Conservation (phyloP, 2,888 invertebrate species). For the Teleiodes luculella region DNA sequence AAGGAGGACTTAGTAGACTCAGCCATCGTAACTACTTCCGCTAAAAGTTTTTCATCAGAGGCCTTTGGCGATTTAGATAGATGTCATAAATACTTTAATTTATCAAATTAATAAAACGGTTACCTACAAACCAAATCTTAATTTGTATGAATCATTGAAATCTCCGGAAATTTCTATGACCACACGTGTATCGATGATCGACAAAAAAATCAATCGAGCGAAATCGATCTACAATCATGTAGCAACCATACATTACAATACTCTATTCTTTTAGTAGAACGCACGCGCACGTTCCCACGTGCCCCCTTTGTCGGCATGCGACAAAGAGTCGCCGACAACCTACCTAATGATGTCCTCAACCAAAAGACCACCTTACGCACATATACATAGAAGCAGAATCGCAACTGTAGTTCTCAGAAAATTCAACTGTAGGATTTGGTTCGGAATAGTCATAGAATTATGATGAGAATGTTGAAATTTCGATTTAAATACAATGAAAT, state of each 20-base stretch:
- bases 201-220: constrained; percentile 29
- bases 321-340: constrained; percentile 71
- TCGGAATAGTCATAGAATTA: constrained; percentile 29
- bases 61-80: too few relatives aligned
- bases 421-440: constrained; percentile 35
- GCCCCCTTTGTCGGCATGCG: constrained; percentile 70
- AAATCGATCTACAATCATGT: constrained; percentile 57
- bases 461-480: constrained; percentile 5
- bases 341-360: constrained; percentile 27
- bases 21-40: too few relatives aligned
- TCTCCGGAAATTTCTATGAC: constrained; percentile 6
- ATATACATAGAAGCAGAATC: neutral
- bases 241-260: constrained; percentile 59
- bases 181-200: constrained; percentile 2
- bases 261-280: constrained; percentile 51
- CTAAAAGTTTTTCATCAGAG: too few relatives aligned
- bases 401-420: constrained; percentile 33
- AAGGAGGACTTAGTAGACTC: too few relatives aligned
- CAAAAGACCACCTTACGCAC: neutral
- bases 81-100: too few relatives aligned
- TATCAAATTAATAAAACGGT: too few relatives aligned
- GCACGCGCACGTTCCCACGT: constrained; percentile 75
- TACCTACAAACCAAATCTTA: neutral
- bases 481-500: constrained; percentile 16
- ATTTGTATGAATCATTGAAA: neutral